phyloP scores from a whole-genome alignment of 2,888 invertebrate species.

The Agonopterix alstromeriana region DNA sequence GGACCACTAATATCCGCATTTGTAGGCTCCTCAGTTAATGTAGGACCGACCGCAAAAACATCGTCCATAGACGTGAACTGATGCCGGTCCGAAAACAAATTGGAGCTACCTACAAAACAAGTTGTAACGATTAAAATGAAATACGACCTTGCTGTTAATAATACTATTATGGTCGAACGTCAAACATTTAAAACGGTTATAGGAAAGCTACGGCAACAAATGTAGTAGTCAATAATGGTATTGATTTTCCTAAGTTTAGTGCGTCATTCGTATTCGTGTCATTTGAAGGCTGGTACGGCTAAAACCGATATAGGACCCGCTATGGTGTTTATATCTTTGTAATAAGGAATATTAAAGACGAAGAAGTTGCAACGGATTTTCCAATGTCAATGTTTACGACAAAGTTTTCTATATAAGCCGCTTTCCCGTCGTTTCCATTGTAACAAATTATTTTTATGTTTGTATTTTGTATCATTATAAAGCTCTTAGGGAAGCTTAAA shows the following conservation, averaged over 20 bases:
- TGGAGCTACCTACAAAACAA: slow-evolving; percentile 26
- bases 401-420: too few species aligned
- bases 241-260: slow-evolving; percentile 36
- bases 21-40: slow-evolving; percentile 27
- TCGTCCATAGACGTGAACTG: slow-evolving; percentile 34
- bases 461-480: too few species aligned
- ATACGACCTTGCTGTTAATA: slow-evolving; percentile 24
- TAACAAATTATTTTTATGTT: too few species aligned
- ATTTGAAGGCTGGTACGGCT: slow-evolving; percentile 33
- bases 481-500: too few species aligned
- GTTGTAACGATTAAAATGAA: slow-evolving; percentile 20
- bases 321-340: too few species aligned
- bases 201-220: too few species aligned
- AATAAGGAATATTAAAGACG: too few species aligned
- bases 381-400: too few species aligned
- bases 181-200: too few species aligned
- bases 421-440: too few species aligned
- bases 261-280: slow-evolving; percentile 32
- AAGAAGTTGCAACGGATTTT: too few species aligned
- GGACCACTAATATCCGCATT: slow-evolving; percentile 31
- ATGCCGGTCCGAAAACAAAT: slow-evolving; percentile 46
- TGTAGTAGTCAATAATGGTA: slow-evolving; percentile 13
- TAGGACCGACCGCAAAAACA: slow-evolving; percentile 42
- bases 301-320: background rate
- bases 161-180: background rate